A percentile compares a stretch with the other conserved stretches of the same genome.
Conservation (phyloP, 2,888 invertebrate species). For the Dolichomitus sp. region DNA sequence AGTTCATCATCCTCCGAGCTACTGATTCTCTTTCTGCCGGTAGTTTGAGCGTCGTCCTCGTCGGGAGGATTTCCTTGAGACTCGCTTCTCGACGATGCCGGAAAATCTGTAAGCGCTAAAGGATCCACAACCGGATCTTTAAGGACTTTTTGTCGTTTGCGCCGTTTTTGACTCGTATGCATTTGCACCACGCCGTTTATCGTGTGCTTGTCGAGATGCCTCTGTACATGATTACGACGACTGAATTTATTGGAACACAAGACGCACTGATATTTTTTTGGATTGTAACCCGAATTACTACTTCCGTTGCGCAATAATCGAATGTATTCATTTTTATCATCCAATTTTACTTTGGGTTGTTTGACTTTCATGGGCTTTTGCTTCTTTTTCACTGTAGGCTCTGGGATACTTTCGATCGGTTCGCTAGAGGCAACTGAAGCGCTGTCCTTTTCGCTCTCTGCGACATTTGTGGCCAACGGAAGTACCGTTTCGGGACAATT, state of each 20-base stretch:
- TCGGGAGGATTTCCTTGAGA: background rate
- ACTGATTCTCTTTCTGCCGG: background rate
- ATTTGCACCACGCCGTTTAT: slow-evolving; percentile 27
- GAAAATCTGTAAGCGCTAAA: background rate
- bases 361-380: background rate
- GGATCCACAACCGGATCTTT: slow-evolving; percentile 35
- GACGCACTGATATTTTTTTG: slow-evolving; percentile 10
- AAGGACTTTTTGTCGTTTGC: background rate
- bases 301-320: background rate
- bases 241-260: slow-evolving; percentile 24
- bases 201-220: slow-evolving; percentile 9
- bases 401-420: background rate
- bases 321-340: background rate
- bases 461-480: slow-evolving; percentile 45
- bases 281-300: background rate
- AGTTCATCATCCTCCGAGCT: slow-evolving; percentile 36
- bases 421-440: background rate
- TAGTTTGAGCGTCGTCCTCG: background rate
- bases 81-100: background rate
- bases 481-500: slow-evolving; percentile 69
- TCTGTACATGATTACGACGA: background rate
- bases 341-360: background rate
- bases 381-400: background rate
- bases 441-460: background rate
- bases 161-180: background rate